Conservation (phyloP, 53 echinoderm and acorn worm species). For the Holothuria scabra region DNA sequence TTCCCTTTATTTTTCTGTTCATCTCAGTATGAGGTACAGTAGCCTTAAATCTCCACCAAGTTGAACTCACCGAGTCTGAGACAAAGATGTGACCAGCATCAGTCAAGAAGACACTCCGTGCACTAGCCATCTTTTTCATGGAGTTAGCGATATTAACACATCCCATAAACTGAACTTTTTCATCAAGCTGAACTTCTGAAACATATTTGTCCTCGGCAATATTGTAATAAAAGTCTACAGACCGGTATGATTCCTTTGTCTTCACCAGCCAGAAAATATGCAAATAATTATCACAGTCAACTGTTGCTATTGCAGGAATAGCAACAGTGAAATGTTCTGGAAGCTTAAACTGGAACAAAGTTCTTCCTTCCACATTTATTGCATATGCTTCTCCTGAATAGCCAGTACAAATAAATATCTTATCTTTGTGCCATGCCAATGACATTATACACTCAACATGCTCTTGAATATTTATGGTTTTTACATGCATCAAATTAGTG, state of each 20-base stretch:
- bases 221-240: constrained; percentile 36
- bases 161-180: constrained; percentile 19
- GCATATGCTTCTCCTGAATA: too few relatives aligned
- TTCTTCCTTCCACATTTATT: too few relatives aligned
- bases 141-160: not conserved
- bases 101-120: constrained; percentile 15
- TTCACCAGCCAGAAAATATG: constrained; percentile 40
- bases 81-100: constrained; percentile 17
- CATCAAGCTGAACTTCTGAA: constrained; percentile 16
- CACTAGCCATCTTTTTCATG: not conserved
- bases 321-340: not conserved
- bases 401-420: too few relatives aligned
- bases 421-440: too few relatives aligned
- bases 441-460: too few relatives aligned
- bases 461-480: too few relatives aligned
- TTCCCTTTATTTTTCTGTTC: too few relatives aligned
- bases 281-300: constrained; percentile 7
- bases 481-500: too few relatives aligned
- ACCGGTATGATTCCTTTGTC: not conserved
- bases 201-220: not conserved
- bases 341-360: too few relatives aligned
- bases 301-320: not conserved
- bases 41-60: too few relatives aligned
- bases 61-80: constrained; percentile 14
- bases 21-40: too few relatives aligned